phyloP scores from a whole-genome alignment of 2,113 vertebrate species.

The Myotis yumanensis region DNA sequence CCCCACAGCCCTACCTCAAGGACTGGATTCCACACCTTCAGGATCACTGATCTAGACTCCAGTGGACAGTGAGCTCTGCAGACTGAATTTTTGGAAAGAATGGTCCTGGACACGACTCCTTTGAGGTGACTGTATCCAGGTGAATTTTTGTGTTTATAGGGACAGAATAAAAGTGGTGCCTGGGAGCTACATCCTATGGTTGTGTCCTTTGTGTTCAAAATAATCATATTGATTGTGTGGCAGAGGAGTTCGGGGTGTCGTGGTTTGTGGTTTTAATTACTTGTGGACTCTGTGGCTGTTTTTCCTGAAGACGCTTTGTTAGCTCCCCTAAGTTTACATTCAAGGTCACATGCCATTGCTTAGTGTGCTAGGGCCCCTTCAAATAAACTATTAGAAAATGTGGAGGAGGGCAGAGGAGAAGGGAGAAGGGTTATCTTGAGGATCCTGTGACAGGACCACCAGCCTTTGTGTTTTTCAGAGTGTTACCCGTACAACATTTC shows the following conservation, averaged over 20 bases:
- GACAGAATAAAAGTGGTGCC: neutral
- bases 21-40: neutral
- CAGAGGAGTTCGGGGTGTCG: neutral
- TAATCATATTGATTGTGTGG: neutral
- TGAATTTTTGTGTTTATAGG: neutral
- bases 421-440: neutral
- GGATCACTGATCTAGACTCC: neutral
- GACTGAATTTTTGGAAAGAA: neutral
- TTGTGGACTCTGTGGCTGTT: neutral
- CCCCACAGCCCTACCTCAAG: neutral
- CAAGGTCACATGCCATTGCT: neutral
- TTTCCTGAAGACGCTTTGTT: neutral
- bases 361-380: neutral
- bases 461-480: neutral
- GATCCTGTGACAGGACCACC: neutral
- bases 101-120: neutral
- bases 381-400: neutral
- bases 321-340: neutral
- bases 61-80: neutral
- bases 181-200: neutral
- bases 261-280: neutral
- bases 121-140: neutral
- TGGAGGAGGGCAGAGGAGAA: neutral
- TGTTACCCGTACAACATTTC: neutral
- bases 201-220: neutral